These are phyloP conservation scores for Lypha dubia DNA, from an alignment of 2,888 invertebrate species.

Conservation along the genomic window DNA sequence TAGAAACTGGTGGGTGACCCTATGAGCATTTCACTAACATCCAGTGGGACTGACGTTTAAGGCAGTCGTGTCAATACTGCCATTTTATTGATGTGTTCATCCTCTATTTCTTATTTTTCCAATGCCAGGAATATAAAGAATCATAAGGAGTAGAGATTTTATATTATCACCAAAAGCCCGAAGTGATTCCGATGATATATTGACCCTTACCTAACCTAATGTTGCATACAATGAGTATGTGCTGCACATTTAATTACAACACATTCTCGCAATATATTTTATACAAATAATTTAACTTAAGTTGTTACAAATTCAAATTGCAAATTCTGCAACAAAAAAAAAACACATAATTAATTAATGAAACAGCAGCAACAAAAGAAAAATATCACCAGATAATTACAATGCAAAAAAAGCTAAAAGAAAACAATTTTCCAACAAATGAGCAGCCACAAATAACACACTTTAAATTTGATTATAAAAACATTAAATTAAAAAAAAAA, in stretches of 20 bases:
- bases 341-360: conserved; percentile 4
- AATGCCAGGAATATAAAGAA: no score
- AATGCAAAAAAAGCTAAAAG: not conserved
- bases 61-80: no score
- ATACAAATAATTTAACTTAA: not conserved
- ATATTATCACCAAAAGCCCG: no score
- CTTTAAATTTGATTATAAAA: conserved; percentile 46
- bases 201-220: no score
- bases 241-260: not conserved
- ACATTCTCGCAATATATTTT: not conserved
- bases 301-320: not conserved
- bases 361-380: conserved; percentile 15
- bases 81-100: no score
- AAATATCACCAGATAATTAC: conserved; percentile 19
- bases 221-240: not conserved
- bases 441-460: conserved; percentile 27
- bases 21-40: no score
- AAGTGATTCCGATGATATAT: no score
- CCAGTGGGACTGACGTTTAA: no score
- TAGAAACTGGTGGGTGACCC: no score
- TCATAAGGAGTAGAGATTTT: no score
- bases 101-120: no score
- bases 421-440: conserved; percentile 5
- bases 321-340: not conserved
- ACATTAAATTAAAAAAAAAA: conserved; percentile 18